phyloP scores from a whole-genome alignment of 2,797 vertebrate species.

The Ptychobarbus kaznakovi region DNA sequence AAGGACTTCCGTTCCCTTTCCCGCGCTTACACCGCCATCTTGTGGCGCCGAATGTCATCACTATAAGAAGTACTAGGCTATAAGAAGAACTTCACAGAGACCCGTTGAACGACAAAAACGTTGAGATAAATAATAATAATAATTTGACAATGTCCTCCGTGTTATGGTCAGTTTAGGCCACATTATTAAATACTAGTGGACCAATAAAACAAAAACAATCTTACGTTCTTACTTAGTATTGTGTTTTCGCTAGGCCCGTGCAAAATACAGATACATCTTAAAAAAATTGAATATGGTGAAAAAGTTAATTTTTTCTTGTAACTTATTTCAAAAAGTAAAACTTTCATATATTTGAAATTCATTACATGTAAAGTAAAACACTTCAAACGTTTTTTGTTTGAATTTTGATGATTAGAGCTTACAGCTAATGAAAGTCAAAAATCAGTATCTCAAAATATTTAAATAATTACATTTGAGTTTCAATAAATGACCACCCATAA shows the following conservation, averaged over 20 bases:
- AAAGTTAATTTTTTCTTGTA: no score
- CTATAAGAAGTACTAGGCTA: background rate
- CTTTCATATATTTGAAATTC: no score
- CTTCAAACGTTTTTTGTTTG: no score
- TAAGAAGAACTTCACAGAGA: background rate
- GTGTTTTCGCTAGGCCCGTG: background rate
- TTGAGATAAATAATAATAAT: background rate
- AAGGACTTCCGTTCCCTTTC: slow-evolving; percentile 40
- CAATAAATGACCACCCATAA: no score
- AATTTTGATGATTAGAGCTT: no score
- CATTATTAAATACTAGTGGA: background rate
- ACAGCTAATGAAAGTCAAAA: no score
- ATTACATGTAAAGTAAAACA: no score
- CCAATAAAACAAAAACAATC: background rate
- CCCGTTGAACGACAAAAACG: background rate
- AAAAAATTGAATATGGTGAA: no score
- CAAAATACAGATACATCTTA: no score
- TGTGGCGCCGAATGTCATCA: slow-evolving; percentile 62
- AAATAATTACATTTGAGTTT: no score
- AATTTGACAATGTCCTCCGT: background rate
- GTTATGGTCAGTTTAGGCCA: background rate
- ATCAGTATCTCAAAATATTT: no score
- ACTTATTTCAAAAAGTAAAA: no score
- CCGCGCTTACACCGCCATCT: slow-evolving; percentile 78
- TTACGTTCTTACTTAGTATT: background rate